phyloP scores from a whole-genome alignment of 2,797 vertebrate species.

The Mormyrops boulengeri region DNA sequence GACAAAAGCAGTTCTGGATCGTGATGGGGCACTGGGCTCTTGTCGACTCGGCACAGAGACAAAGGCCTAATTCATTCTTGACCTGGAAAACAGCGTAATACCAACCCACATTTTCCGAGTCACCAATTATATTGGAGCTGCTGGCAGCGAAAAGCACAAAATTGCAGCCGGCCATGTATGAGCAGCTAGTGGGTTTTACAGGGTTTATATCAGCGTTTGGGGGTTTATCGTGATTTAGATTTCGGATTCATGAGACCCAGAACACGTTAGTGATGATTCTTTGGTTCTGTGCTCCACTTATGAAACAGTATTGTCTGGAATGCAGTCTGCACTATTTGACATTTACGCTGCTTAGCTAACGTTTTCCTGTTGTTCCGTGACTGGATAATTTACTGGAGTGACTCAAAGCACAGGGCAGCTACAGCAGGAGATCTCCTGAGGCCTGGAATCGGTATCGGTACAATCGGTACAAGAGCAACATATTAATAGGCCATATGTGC shows the following conservation, averaged over 20 bases:
- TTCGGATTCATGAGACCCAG: neutral
- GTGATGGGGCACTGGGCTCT: neutral
- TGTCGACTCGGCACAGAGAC: neutral
- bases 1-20: neutral
- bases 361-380: neutral
- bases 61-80: neutral
- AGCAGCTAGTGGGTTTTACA: neutral
- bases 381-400: neutral
- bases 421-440: neutral
- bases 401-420: neutral
- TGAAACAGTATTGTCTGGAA: neutral
- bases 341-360: neutral
- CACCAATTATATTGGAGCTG: neutral
- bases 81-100: constrained; percentile 1
- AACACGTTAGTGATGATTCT: neutral
- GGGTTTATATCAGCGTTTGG: neutral
- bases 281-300: neutral
- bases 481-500: constrained; percentile 7
- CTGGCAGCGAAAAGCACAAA: neutral
- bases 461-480: neutral
- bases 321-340: neutral
- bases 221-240: neutral
- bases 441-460: neutral
- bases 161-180: neutral
- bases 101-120: neutral